Evolutionary conservation across 2,888 invertebrate species (phyloP), one percentile per base, ranked within the genome.

Genomic region (Mylabris sibirica): DNA sequence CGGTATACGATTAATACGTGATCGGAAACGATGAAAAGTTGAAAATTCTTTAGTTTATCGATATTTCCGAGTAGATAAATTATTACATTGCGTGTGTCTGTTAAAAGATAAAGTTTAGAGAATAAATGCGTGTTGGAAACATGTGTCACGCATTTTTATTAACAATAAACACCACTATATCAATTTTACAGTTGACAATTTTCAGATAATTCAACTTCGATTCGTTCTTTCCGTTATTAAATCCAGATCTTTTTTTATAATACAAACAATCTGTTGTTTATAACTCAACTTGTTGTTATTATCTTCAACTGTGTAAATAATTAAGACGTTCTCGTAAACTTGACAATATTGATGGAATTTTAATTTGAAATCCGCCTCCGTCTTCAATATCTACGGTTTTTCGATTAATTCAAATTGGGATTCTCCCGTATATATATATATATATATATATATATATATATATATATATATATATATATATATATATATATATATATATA

Each of bases 41-140:
- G 14, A n/a, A 4, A 44, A 44, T 1, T 44, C 4, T n/a, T 17
- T 8, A 17, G 12, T 5, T 44, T 44, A n/a, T n/a, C 44, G 5
- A 17, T 17, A 38, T 38, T 38, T 38, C 38, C 38, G 59, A 75
- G 67, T 70, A 72, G 68, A 72, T 74, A 70, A 72, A 75, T 69
- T 67, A 69, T 34, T 66, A 73, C 68, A 73, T 73, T 69, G 57
- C 59, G 66, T 68, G 30, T 4, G 30, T 30, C 30, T 30, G 69
- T 64, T 69, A 66, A 71, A 66, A 70, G 70, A 73, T 69, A 69
- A 71, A 73, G 73, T 74, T 74, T 71, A 67, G 64, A 70, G 70
- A 61, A 61, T 62, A 59, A 24, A 60, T 64, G 69, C 69, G 69
- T 69, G 69, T 34, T 41, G 17, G 49, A 63, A 57, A 63, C 69